Base-by-base conservation (phyloP, 2,888 invertebrate species). In the Eristalis arbustorum region DNA sequence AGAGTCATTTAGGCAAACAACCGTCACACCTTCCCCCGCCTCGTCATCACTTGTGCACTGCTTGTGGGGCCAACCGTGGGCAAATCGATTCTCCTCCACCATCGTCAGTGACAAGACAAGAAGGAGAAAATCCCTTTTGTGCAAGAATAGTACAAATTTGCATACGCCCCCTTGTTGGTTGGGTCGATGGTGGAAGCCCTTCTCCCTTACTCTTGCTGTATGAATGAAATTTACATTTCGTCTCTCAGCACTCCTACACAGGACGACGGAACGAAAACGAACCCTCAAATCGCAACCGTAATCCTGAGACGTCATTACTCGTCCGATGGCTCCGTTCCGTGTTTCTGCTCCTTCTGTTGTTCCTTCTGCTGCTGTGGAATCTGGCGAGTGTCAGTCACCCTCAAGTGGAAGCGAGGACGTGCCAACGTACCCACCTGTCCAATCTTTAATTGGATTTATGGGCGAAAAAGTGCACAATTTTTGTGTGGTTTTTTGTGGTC, bases 401-500 rank as follows among this genome's bases (percentile, higher is more conserved):
- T 18, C 1, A 8, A 49, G n/a, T 3, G 8, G 49, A 49, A 49
- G 18, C 37, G 37, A 42, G 49, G 64, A 71, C 81, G 76, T 66
- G 77, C 77, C 49, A 64, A 59, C 78, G 31, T 61, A 28, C 61
- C 40, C 40, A 69, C 37, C 69, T 40, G 73, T 49, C 68, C 61
- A 77, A 83, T 56, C 59, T 76, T 84, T 79, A 84, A 84, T 84
- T 84, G 63, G 75, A 75, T 76, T 80, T 80, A 79, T 49, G 56
- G 25, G 34, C 61, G 25, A 59, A 28, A 69, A 59, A 78, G 22
- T 80, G 22, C 62, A 61, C 13, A 28, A 67, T 18, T 28, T n/a
- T 59, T 18, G 8, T 31, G 40, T 77, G 72, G 57, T 73, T 49
- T 49, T 49, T 49, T 49, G 49, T n/a, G 49, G 42, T 49, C 49